Evolutionary conservation across 2,113 vertebrate species (phyloP).

Genomic region (Heliornis fulica): DNA sequence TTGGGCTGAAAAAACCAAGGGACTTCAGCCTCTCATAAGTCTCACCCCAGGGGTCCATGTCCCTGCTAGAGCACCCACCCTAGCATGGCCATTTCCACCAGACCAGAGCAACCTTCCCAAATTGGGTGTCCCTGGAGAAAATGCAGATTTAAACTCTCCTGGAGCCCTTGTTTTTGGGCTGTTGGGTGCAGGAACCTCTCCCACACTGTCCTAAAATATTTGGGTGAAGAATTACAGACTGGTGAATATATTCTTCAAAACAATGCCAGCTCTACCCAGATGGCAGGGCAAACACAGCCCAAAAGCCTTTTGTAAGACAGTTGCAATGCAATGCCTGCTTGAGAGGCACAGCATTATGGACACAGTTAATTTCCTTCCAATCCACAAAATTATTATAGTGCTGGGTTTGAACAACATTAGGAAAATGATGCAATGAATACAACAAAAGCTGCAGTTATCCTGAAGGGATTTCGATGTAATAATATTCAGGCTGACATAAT

Average conservation of each 20-base stretch:
- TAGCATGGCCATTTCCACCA: not conserved
- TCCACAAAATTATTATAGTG: not conserved
- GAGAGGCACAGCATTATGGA: not conserved
- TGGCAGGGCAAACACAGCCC: not conserved
- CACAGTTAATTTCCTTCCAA: constrained; percentile 21
- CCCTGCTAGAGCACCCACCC: not conserved
- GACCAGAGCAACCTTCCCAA: not conserved
- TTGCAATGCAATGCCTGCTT: not conserved
- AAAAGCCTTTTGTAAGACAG: not conserved
- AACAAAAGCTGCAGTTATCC: constrained; percentile 29
- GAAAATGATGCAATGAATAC: constrained; percentile 26
- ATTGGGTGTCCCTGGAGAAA: accelerated
- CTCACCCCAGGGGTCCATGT: not conserved
- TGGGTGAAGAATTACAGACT: not conserved
- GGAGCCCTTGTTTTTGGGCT: not conserved
- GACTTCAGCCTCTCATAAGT: no score
- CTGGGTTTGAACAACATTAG: not conserved
- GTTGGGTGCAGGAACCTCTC: not conserved
- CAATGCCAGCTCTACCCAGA: not conserved
- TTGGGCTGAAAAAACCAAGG: no score
- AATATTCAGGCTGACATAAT: constrained; percentile 26
- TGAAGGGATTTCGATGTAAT: not conserved
- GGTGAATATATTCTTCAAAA: not conserved
- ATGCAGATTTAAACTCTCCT: not conserved
- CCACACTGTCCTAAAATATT: not conserved